Evolutionary conservation across 2,113 vertebrate genomes (phyloP), one percentile per base, ranked within the genome.

Genomic region (Pterocles gutturalis): DNA sequence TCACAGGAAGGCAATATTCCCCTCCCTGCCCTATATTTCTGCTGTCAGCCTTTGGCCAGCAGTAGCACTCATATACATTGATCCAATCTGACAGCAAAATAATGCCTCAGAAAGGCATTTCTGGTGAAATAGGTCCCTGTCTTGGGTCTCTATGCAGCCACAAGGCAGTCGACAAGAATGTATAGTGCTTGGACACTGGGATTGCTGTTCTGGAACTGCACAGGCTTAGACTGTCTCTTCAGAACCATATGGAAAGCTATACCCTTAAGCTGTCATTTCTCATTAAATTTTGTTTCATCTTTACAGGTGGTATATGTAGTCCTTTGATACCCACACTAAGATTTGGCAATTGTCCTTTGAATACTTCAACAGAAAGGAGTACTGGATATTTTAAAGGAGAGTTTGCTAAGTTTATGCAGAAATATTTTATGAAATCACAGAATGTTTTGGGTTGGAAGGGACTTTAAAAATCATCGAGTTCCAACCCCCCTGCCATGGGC

Each of bases 271-370:
- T 78, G 69, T 66, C 49, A 7, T 48, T 54, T 80, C 36, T 83
- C 31, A 36, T 48, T 49, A 49, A 58, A 43, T n/a, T 90, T 58
- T 36, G 19, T 21, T 77, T 38, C 55, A 43, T 38, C 33, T 71
- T 71, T 69, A 15, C n/a, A 64, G 51, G 16, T 0, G 0, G 5
- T 5, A 55, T 16, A 10, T 1, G 1, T 22, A 26, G 24, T 43
- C 66, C 46, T 49, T 67, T 45, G 79, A 26, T 80, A 38, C 71
- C 17, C n/a, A 34, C 45, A 1, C 11, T 38, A 61, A 49, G 61
- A 55, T 77, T 73, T 43, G 58, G 38, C 25, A 28, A 7, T 65
- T 49, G 28, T 29, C n/a, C 65, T 76, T 73, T 21, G 66, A 46
- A 6, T 49, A 31, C 22, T 67, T 31, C 62, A 77, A 36, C 49